Evolutionary conservation across 2,797 vertebrate species (phyloP).

Genomic region (Notoglanidium macrostoma): DNA sequence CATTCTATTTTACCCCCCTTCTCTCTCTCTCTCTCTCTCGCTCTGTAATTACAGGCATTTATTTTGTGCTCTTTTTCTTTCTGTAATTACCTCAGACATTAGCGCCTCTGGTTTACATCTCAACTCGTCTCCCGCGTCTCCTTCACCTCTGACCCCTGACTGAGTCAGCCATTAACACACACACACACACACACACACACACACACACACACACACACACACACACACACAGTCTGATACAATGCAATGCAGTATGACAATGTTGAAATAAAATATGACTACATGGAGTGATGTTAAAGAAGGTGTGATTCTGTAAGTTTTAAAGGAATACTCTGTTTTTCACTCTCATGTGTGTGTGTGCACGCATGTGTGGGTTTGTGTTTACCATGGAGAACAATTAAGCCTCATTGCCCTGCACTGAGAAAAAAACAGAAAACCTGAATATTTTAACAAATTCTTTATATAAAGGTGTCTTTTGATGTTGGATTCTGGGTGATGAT

Average conservation of each 20-base stretch:
- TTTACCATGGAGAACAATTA: background rate
- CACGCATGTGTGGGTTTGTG: background rate
- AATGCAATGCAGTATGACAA: slow-evolving; percentile 64
- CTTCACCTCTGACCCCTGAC: slow-evolving; percentile 38
- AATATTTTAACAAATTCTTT: background rate
- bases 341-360: background rate
- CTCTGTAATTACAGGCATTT: slow-evolving; percentile 80
- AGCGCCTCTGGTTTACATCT: slow-evolving; percentile 42
- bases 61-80: slow-evolving; percentile 71
- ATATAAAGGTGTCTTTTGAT: background rate
- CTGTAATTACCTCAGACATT: slow-evolving; percentile 54
- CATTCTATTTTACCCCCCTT: background rate
- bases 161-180: slow-evolving; percentile 30
- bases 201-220: slow-evolving; percentile 44
- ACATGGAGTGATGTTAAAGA: slow-evolving; percentile 43
- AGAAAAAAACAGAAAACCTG: background rate
- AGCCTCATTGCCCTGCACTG: background rate
- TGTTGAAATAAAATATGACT: slow-evolving; percentile 63
- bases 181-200: slow-evolving; percentile 31
- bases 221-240: slow-evolving; percentile 51
- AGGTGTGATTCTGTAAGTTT: slow-evolving; percentile 13
- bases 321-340: slow-evolving; percentile 22
- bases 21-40: slow-evolving; percentile 59
- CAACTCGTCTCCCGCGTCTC: slow-evolving; percentile 38
- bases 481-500: background rate